Evolutionary conservation across 2,113 vertebrate genomes (phyloP), one percentile per base, ranked within the genome.

Genomic region (Boulengeromyrus knoepffleri): DNA sequence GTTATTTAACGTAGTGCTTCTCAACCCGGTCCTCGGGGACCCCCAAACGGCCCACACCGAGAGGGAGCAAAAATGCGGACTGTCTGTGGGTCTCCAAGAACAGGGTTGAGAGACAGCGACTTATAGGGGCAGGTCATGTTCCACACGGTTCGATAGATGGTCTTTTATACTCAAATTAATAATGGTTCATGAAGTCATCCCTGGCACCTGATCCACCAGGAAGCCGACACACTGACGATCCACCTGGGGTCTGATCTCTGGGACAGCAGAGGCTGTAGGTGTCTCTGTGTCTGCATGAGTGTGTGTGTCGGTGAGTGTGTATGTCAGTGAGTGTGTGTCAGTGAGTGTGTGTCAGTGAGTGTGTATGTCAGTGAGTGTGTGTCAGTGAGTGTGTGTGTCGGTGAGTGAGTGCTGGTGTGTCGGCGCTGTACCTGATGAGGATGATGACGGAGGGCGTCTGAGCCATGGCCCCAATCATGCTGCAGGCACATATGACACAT

Each of bases 391-490:
- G 5, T 21, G 52, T 88, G 87, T 88, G 85, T 31, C 2, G 5
- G 21, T 87, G n/a, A n/a, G 13, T 27, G n/a, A 50, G 49, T 87
- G 49, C 10, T 5, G 36, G 10, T 36, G 24, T 19, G 12, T 87
- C 13, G 13, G 45, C 46, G 8, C 62, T 24, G 2, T 91, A 96
- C 95, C 95, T 95, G 91, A 96, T 96, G 12, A 96, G 95, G 92
- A 96, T 96, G 92, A 96, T 94, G 90, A 96, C 95, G 0, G 96
- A 96, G 62, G 96, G 96, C 0, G 96, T 96, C 93, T 96, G 96
- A 52, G 95, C 96, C 96, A 96, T 96, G 53, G 96, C 95, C 13
- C 96, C 96, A 1, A 96, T 95, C 95, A 96, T 95, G 91, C 96
- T 96, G 92, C 96, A 96, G 42, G 94, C 93, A 91, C 96, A 96